Evolutionary conservation across 2,888 invertebrate species (phyloP).

Genomic region (Chromoteleia sp.): DNA sequence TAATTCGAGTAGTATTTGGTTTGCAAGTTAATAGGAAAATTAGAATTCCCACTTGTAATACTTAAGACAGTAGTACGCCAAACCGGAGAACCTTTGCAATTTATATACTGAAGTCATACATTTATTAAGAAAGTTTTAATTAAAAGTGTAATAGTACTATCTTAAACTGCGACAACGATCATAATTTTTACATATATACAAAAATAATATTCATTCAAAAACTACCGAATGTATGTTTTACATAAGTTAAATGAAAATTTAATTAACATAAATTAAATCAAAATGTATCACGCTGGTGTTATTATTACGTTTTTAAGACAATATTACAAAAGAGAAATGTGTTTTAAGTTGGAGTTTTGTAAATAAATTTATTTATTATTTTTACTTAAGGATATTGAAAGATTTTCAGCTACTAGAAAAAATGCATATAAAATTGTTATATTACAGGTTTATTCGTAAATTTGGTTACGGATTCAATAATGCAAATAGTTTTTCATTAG

Average conservation of each 20-base stretch:
- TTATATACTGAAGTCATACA: conserved; percentile 40
- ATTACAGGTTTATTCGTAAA: no score
- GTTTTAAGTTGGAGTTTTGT: no score
- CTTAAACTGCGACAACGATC: conserved; percentile 37
- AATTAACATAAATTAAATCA: background rate
- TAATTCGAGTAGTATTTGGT: conserved; percentile 29
- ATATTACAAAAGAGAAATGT: no score
- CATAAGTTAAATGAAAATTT: conserved; percentile 22
- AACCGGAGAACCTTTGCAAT: conserved; percentile 35
- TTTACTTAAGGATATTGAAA: no score
- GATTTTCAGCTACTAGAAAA: no score
- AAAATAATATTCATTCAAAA: conserved; percentile 24
- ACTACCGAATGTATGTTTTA: conserved; percentile 7
- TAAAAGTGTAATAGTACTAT: conserved; percentile 24
- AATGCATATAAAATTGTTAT: no score
- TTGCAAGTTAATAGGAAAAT: conserved; percentile 33
- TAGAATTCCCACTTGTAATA: conserved; percentile 31
- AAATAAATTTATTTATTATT: no score
- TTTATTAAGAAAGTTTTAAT: conserved; percentile 56
- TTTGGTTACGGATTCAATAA: no score
- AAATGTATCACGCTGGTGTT: background rate
- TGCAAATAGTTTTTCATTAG: no score
- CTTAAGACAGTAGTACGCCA: conserved; percentile 8
- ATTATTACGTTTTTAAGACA: background rate
- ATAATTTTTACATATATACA: conserved; percentile 33